phyloP scores from a whole-genome alignment of 2,797 vertebrate species.

The Rhabdomys pumilio region DNA sequence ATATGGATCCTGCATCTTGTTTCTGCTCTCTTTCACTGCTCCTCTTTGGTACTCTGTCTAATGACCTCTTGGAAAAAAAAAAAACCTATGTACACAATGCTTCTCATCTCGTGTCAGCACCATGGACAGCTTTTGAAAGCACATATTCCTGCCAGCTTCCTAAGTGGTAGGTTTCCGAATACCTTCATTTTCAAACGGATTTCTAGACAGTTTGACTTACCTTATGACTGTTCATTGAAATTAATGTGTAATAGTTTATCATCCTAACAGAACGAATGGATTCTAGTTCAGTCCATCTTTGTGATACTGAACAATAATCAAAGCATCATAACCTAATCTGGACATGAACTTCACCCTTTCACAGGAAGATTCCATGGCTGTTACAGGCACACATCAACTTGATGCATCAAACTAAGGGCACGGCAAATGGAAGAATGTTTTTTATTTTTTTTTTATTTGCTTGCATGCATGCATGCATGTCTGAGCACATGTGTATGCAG shows the following conservation, averaged over 20 bases:
- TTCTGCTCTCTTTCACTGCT: not conserved
- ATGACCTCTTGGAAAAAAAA: not conserved
- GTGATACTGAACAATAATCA: too few species aligned
- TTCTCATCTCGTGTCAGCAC: not conserved
- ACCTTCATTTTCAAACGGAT: not conserved
- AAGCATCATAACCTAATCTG: too few species aligned
- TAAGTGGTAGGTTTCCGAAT: not conserved
- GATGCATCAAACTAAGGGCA: too few species aligned
- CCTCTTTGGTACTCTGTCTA: not conserved
- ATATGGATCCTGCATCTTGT: not conserved
- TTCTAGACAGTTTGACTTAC: not conserved
- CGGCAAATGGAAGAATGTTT: too few species aligned
- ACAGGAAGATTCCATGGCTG: too few species aligned
- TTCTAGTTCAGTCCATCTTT: too few species aligned
- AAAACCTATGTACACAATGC: not conserved
- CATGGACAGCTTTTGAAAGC: slow-evolving; percentile 1
- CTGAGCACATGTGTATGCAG: not conserved
- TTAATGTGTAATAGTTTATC: too few species aligned
- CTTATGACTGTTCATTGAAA: not conserved
- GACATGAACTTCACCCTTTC: too few species aligned
- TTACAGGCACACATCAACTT: too few species aligned
- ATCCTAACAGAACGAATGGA: too few species aligned
- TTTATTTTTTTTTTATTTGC: not conserved
- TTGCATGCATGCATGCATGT: not conserved
- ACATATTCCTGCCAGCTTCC: not conserved